A percentile compares a stretch with the other conserved stretches of the same genome.
phyloP scores from a whole-genome alignment of 2,888 invertebrate genomes.

The Saturnia pavonia region DNA sequence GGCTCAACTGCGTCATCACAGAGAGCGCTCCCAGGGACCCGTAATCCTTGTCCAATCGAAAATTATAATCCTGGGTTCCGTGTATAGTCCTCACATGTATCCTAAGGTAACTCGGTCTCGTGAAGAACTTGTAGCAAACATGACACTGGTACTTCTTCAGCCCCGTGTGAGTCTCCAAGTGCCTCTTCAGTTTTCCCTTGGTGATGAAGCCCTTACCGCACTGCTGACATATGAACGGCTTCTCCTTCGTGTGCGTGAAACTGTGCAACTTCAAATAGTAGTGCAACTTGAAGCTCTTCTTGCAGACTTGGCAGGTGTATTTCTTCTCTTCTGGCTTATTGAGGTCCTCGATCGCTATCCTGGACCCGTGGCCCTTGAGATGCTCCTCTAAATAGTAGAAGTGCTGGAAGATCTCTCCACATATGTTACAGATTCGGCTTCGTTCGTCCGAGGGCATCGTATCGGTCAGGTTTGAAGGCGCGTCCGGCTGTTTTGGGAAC shows the following conservation, averaged over 20 bases:
- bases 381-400: slow-evolving; percentile 74
- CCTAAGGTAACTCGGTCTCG: slow-evolving; percentile 65
- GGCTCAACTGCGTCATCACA: slow-evolving; percentile 20
- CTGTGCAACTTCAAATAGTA: slow-evolving; percentile 72
- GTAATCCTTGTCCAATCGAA: slow-evolving; percentile 49
- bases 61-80: slow-evolving; percentile 69
- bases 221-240: slow-evolving; percentile 71
- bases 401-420: slow-evolving; percentile 72
- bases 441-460: slow-evolving; percentile 56
- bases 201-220: slow-evolving; percentile 76
- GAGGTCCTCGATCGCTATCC: slow-evolving; percentile 59
- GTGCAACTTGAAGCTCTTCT: slow-evolving; percentile 69
- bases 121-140: slow-evolving; percentile 74
- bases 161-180: slow-evolving; percentile 68
- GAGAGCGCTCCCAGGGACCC: slow-evolving; percentile 27
- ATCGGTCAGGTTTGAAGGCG: slow-evolving; percentile 31
- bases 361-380: slow-evolving; percentile 66
- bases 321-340: slow-evolving; percentile 60
- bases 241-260: slow-evolving; percentile 72
- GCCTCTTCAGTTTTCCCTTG: slow-evolving; percentile 68
- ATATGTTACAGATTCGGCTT: slow-evolving; percentile 71
- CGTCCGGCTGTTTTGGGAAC: slow-evolving; percentile 53
- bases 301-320: slow-evolving; percentile 63
- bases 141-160: slow-evolving; percentile 74
- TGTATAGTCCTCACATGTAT: slow-evolving; percentile 73